Evolutionary conservation across 1,140 invertebrate species (phyloP).

Genomic region (Portunus trituberculatus): DNA sequence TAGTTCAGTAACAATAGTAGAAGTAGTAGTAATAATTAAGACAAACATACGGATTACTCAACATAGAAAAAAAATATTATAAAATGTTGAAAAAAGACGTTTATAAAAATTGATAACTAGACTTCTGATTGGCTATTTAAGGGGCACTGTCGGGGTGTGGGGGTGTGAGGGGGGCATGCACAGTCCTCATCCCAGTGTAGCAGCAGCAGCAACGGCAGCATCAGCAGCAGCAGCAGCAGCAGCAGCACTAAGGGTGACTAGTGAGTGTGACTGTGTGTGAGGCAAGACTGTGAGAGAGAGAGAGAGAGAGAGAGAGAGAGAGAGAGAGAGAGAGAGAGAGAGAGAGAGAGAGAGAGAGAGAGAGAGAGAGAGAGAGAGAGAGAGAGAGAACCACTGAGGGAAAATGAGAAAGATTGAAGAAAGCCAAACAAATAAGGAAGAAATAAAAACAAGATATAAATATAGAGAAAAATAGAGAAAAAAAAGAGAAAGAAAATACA

Average conservation of each 20-base stretch:
- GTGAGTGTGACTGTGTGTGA: neutral
- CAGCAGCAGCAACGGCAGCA: too few relatives aligned
- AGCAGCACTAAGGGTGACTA: neutral
- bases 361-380: slow-evolving; percentile 41
- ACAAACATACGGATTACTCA: neutral
- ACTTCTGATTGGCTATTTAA: neutral
- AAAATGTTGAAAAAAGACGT: neutral
- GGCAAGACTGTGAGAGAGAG: neutral
- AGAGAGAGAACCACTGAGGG: neutral
- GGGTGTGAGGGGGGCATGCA: neutral
- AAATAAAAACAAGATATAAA: too few relatives aligned
- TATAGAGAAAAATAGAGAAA: too few relatives aligned
- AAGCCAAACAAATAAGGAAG: too few relatives aligned
- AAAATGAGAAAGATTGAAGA: neutral
- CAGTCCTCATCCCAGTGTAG: neutral
- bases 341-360: slow-evolving; percentile 40
- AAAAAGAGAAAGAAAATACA: too few relatives aligned
- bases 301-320: slow-evolving; percentile 29
- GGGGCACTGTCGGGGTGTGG: neutral
- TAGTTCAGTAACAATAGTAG: too few relatives aligned
- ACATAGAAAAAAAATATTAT: neutral
- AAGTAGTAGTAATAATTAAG: neutral
- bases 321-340: slow-evolving; percentile 38
- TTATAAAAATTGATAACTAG: neutral
- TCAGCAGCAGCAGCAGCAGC: too few relatives aligned